Evolutionary conservation across 2,113 vertebrate species (phyloP), one percentile per base, ranked within the genome.

Genomic region (Calyptomena viridis): DNA sequence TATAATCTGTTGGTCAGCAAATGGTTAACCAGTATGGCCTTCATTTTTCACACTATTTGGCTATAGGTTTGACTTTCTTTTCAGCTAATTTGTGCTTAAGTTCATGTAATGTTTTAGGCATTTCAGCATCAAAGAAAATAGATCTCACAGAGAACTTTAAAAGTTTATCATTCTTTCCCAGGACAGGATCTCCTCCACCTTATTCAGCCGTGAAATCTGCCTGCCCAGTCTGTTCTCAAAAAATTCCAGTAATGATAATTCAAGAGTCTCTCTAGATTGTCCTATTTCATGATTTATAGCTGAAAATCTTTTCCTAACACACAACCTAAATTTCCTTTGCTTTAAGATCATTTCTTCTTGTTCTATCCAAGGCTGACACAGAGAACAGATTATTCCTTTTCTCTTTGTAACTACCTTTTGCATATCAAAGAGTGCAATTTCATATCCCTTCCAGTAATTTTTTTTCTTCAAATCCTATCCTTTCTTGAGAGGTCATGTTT

Each of bases 331-430:
- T 94, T 96, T 95, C 92, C 50, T 85, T 90, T 90, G 44, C 67
- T 94, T 96, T 96, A 94, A 92, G 90, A 90, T 79, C 68, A 86
- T 96, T 95, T 92, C 55, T 96, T 96, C 79, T 96, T 96, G 95
- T 96, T 95, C 85, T 88, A 80, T 67, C 72, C 94, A 92, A 94
- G 85, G 79, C 5, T 97, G 95, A 93, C 88, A 90, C 63, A 84
- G 68, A 94, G 94, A 96, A 95, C 92, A 90, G 88, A 96, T 97
- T 92, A 94, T 92, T 96, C 92, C 79, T 93, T 88, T 85, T 94
- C 28, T 84, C 75, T 93, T 93, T 90, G 83, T 90, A 84, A 92
- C 88, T 63, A 88, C 14, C 30, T 92, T 96, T 89, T 95, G 94
- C 90, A 95, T 96, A 96, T 90, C 85, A 96, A 95, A 96, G 85